Conservation (phyloP, 2,797 vertebrate genomes). For the Phaenicophaeus curvirostris region DNA sequence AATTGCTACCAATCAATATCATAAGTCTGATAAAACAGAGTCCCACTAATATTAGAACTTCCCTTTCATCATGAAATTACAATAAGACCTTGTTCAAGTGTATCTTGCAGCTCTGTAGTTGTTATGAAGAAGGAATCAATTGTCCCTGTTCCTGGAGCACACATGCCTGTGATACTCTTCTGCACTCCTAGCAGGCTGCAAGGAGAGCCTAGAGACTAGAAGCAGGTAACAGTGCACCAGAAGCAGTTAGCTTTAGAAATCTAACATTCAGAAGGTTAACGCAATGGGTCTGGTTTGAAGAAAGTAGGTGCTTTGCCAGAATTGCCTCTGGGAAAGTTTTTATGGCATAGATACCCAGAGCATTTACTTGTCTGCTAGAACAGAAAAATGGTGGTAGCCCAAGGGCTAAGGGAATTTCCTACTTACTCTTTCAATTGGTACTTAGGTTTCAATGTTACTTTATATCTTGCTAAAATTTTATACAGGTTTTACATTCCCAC, state of each 20-base stretch:
- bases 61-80: slow-evolving; percentile 47
- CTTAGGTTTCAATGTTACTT: slow-evolving; percentile 17
- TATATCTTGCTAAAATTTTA: slow-evolving; percentile 39
- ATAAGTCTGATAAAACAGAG: slow-evolving; percentile 52
- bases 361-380: slow-evolving; percentile 26
- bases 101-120: slow-evolving; percentile 32
- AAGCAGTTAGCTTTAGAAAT: slow-evolving; percentile 15
- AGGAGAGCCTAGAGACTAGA: slow-evolving; percentile 40
- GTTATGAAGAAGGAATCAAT: slow-evolving; percentile 51
- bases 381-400: slow-evolving; percentile 37
- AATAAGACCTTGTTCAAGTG: slow-evolving; percentile 38
- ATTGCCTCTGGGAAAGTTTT: slow-evolving; percentile 51
- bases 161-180: slow-evolving; percentile 21
- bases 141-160: not conserved
- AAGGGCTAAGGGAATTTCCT: slow-evolving; percentile 50
- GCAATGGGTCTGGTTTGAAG: not conserved
- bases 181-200: slow-evolving; percentile 12
- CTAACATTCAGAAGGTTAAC: slow-evolving; percentile 48
- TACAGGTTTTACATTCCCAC: slow-evolving; percentile 20
- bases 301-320: slow-evolving; percentile 29
- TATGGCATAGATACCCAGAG: slow-evolving; percentile 14
- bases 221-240: not conserved
- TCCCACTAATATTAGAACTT: slow-evolving; percentile 55
- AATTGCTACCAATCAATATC: slow-evolving; percentile 55
- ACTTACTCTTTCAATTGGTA: not conserved